Conservation (phyloP, 64 coral and sea anemone species). For the Cladopsammia gracilis region DNA sequence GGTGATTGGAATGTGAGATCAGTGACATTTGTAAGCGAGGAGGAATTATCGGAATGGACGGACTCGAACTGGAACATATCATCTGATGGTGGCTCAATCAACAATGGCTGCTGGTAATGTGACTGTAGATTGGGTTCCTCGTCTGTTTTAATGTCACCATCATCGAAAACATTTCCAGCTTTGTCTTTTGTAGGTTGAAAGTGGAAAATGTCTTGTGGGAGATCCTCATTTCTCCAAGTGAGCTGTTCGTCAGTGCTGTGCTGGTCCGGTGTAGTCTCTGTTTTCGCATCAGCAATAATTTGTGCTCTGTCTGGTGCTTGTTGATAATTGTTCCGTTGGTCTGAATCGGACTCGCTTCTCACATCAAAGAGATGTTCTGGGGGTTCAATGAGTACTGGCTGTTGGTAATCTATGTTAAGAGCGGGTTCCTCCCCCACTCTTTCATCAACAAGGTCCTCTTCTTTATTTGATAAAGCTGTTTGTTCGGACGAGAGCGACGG, state of each 20-base stretch:
- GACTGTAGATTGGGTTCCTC: background rate
- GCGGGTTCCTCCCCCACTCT: background rate
- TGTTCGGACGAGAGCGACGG: background rate
- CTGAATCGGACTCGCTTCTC: background rate
- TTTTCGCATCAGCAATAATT: background rate
- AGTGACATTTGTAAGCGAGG: background rate
- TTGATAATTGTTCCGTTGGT: background rate
- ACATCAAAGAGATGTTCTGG: background rate
- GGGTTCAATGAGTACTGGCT: background rate
- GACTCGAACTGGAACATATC: slow-evolving; percentile 47
- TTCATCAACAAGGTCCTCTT: background rate
- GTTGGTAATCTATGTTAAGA: background rate
- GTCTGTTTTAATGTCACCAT: background rate
- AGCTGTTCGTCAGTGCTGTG: background rate
- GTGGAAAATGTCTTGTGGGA: background rate
- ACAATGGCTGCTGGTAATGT: background rate
- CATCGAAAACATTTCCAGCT: background rate
- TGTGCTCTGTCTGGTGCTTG: background rate
- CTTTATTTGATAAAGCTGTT: background rate
- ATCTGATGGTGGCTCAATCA: slow-evolving; percentile 63
- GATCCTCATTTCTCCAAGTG: background rate
- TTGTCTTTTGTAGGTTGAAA: background rate
- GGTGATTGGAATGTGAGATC: background rate
- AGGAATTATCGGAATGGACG: background rate
- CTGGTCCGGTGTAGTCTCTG: background rate